A percentile compares a stretch with the other conserved stretches of the same genome.
Conservation (phyloP, 2,888 invertebrate genomes). For the Cephus rjabovi region DNA sequence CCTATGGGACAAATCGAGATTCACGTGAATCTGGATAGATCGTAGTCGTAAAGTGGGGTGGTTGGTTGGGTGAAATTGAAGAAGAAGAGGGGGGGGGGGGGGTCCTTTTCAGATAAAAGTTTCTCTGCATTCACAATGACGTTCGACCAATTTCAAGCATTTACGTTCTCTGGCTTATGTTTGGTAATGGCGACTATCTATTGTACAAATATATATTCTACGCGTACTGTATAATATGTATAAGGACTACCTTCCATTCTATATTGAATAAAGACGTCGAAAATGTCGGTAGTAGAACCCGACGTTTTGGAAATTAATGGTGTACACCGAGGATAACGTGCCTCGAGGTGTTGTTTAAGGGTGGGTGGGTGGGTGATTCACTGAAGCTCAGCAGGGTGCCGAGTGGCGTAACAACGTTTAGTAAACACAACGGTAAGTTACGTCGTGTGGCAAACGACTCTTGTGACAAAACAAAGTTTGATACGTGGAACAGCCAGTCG, state of each 20-base stretch:
- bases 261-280: neutral
- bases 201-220: neutral
- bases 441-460: conserved; percentile 57
- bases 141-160: neutral
- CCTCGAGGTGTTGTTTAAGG: conserved; percentile 11
- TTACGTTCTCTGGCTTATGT: neutral
- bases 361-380: neutral
- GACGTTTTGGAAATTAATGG: conserved; percentile 49
- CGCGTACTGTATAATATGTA: neutral
- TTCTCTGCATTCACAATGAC: neutral
- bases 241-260: neutral
- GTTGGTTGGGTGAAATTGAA: neutral
- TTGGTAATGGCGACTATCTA: neutral
- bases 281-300: conserved; percentile 21
- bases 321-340: conserved; percentile 47
- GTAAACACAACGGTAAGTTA: conserved; percentile 63
- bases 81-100: too few relatives aligned
- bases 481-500: conserved; percentile 38
- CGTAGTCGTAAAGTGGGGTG: neutral
- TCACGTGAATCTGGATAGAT: neutral
- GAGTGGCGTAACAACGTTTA: conserved; percentile 54
- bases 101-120: neutral
- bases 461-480: conserved; percentile 57
- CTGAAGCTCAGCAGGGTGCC: conserved; percentile 13
- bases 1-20: neutral